A percentile compares a stretch with the other conserved stretches of the same genome.
phyloP scores from a whole-genome alignment of 2,797 vertebrate genomes.

The Crax fasciolata region DNA sequence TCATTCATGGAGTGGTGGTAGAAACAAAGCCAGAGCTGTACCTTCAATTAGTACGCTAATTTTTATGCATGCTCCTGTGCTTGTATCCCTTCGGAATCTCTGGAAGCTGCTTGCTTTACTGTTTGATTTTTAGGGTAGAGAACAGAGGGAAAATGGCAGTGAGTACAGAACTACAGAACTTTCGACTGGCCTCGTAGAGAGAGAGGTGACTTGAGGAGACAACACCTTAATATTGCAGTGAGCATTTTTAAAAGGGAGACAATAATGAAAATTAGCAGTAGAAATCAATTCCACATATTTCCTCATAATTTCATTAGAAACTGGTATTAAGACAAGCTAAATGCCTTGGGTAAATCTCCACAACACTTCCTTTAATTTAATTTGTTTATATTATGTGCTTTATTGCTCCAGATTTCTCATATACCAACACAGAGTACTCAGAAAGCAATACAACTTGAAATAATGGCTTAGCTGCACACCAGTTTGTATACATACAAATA shows the following conservation, averaged over 20 bases:
- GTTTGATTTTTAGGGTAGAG: background rate
- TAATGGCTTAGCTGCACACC: background rate
- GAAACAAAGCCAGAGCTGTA: background rate
- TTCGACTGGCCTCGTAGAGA: background rate
- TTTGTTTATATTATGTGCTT: conserved; percentile 11
- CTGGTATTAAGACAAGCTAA: background rate
- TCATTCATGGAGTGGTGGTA: background rate
- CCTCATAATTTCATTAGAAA: conserved; percentile 35
- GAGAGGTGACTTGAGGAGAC: background rate
- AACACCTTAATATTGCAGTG: background rate
- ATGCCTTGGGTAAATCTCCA: background rate
- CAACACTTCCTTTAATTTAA: conserved; percentile 26
- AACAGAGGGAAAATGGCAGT: background rate
- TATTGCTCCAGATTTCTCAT: conserved; percentile 16
- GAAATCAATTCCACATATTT: conserved; percentile 36
- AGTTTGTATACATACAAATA: conserved; percentile 15
- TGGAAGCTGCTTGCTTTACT: background rate
- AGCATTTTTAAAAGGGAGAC: background rate
- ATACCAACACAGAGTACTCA: background rate
- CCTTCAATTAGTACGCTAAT: background rate
- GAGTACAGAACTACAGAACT: background rate
- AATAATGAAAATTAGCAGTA: conserved; percentile 4
- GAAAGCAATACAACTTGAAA: background rate
- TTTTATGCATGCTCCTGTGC: background rate
- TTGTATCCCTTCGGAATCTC: background rate